Evolutionary conservation across 2,113 vertebrate species (phyloP).

Genomic region (Agapornis roseicollis): DNA sequence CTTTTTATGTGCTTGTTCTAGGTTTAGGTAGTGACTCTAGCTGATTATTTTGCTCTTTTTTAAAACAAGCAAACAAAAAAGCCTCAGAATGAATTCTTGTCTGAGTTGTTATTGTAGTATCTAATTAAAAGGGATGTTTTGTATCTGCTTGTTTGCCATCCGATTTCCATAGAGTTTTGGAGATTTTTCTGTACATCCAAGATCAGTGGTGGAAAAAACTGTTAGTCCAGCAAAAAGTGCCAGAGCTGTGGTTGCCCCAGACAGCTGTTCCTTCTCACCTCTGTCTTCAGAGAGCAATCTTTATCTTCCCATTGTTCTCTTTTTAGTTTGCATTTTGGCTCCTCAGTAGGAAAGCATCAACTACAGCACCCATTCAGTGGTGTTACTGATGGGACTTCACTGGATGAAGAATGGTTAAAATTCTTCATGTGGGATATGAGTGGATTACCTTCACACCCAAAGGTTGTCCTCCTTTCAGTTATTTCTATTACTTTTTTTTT

Average conservation of each 20-base stretch:
- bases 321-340: not conserved
- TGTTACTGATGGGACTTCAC: not conserved
- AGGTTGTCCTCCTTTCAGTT: not conserved
- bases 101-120: not conserved
- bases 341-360: not conserved
- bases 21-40: not conserved
- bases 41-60: not conserved
- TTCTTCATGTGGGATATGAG: not conserved
- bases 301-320: not conserved
- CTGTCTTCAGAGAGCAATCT: fast-evolving
- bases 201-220: not conserved
- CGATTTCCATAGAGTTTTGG: not conserved
- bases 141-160: not conserved
- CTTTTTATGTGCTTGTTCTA: not conserved
- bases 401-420: not conserved
- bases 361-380: fast-evolving
- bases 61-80: not conserved
- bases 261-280: not conserved
- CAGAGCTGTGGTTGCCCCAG: not conserved
- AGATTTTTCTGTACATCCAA: not conserved
- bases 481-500: not conserved
- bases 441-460: not conserved
- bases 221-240: not conserved
- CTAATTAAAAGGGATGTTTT: not conserved
- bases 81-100: not conserved